Percentiles rank a stretch among this genome's conserved stretches.
phyloP scores from a whole-genome alignment of 2,888 invertebrate species.

The Luffia ferchaultella region DNA sequence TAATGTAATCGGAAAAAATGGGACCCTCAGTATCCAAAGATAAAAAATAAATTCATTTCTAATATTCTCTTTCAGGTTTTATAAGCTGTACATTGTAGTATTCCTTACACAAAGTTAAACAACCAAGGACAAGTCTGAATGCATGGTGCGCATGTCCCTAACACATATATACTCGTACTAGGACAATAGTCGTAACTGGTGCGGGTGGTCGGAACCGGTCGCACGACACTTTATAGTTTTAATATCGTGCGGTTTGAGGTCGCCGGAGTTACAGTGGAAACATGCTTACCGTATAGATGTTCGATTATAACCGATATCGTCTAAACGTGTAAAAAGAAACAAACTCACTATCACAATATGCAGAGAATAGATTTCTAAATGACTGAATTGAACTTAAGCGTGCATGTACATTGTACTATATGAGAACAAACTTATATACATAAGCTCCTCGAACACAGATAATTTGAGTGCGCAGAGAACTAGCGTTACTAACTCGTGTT shows the following conservation, averaged over 20 bases:
- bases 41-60: no score
- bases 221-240: slow-evolving; percentile 60
- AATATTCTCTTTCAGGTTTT: no score
- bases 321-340: slow-evolving; percentile 25
- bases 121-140: not conserved
- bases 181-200: slow-evolving; percentile 27
- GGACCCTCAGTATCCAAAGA: no score
- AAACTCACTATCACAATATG: slow-evolving; percentile 22
- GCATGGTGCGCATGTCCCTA: not conserved
- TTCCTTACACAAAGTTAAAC: no score
- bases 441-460: no score
- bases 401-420: no score
- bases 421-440: no score
- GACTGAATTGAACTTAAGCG: no score
- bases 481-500: slow-evolving; percentile 18
- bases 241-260: slow-evolving; percentile 51
- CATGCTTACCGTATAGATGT: slow-evolving; percentile 45
- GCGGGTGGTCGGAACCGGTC: slow-evolving; percentile 24
- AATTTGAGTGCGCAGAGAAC: no score
- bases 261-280: slow-evolving; percentile 37
- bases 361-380: no score
- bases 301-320: slow-evolving; percentile 26
- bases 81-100: no score
- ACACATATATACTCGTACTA: not conserved
- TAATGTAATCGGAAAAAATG: no score